Percentiles rank a stretch among this genome's conserved stretches.
These are phyloP conservation scores for Caenorhabditis imperialis DNA, from an alignment of 2,888 invertebrate genomes.

Conservation along the genomic window DNA sequence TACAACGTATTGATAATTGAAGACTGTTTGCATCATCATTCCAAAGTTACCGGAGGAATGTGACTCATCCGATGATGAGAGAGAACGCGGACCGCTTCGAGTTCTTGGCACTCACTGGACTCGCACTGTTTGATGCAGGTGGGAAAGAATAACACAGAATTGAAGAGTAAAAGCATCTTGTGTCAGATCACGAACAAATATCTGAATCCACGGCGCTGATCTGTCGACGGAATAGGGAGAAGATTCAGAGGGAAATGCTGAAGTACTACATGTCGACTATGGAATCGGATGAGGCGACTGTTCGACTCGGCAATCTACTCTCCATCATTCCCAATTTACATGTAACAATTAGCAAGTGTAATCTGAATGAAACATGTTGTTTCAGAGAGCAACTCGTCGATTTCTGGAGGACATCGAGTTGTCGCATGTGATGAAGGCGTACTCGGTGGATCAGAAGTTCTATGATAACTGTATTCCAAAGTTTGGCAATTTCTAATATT, in stretches of 20 bases:
- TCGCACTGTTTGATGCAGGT: conserved; percentile 33
- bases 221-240: conserved; percentile 17
- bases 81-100: conserved; percentile 34
- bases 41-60: conserved; percentile 29
- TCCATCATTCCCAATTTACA: conserved; percentile 42
- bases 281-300: conserved; percentile 8
- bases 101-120: conserved; percentile 30
- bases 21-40: conserved; percentile 29
- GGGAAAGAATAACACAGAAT: no score
- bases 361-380: background rate
- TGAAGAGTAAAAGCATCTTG: no score
- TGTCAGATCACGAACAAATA: conserved; percentile 17
- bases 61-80: conserved; percentile 37
- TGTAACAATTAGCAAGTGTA: background rate
- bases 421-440: conserved; percentile 37
- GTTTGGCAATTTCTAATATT: conserved; percentile 28
- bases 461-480: conserved; percentile 42
- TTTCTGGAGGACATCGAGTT: conserved; percentile 40
- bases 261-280: conserved; percentile 19
- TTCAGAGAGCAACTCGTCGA: conserved; percentile 31
- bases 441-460: conserved; percentile 29
- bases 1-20: no score
- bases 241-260: conserved; percentile 33
- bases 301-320: conserved; percentile 24
- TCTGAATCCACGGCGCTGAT: conserved; percentile 10